A percentile compares a stretch with the other conserved stretches of the same genome.
These are phyloP conservation scores for Anneissia japonica DNA, from an alignment of 35 echinoderm and acorn worm genomes.

Conservation along the genomic window DNA sequence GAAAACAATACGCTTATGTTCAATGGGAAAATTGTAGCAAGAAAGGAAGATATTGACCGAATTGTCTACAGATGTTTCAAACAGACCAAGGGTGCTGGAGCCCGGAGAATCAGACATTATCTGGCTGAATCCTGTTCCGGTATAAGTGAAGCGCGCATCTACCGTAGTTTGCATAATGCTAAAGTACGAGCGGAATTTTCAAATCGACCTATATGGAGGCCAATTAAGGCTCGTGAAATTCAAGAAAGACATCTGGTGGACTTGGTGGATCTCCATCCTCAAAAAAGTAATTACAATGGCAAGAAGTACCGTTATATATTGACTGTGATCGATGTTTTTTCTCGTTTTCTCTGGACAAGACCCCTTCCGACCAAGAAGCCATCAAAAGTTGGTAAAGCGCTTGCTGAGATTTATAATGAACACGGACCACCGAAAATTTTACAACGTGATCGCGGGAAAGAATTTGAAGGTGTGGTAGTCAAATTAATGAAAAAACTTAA, in stretches of 20 bases:
- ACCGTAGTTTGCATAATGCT: not conserved
- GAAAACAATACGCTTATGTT: not conserved
- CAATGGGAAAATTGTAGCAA: not conserved
- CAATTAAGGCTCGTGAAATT: slow-evolving; percentile 15
- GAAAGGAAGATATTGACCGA: not conserved
- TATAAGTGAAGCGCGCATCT: not conserved
- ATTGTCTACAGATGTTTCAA: not conserved
- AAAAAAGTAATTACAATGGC: not conserved
- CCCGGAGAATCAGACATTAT: not conserved
- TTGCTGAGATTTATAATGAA: slow-evolving; percentile 13
- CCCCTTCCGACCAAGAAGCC: slow-evolving; percentile 10
- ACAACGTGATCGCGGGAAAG: slow-evolving; percentile 10
- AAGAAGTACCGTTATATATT: slow-evolving; percentile 12
- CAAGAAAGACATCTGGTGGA: slow-evolving; percentile 28
- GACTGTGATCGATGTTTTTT: slow-evolving; percentile 25
- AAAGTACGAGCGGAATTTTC: not conserved
- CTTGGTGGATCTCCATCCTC: not conserved
- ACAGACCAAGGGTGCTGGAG: not conserved
- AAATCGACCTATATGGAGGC: slow-evolving; percentile 13
- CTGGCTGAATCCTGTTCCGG: not conserved
- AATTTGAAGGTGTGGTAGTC: slow-evolving; percentile 18
- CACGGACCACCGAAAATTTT: slow-evolving; percentile 24
- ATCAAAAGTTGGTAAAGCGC: not conserved
- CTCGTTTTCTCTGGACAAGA: slow-evolving; percentile 27
- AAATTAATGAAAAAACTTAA: slow-evolving; percentile 15